Evolutionary conservation across 2,113 vertebrate genomes (phyloP), one percentile per base, ranked within the genome.

Genomic region (Bostrychus sinensis): DNA sequence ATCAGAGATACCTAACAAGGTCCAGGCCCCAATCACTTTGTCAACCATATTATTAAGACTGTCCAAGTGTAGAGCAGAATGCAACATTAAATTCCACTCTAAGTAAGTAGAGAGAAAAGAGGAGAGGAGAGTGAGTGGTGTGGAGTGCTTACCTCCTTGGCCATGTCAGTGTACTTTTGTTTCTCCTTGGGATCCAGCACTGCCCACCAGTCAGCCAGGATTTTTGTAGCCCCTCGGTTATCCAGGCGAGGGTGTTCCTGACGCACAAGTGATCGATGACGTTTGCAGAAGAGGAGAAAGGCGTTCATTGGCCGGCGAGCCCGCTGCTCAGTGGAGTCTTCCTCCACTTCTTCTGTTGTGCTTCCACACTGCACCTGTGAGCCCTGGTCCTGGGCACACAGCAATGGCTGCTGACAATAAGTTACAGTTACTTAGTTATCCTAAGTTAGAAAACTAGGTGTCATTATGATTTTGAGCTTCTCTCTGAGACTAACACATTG

Each of bases 161-260:
- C 97, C 96, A 99, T 98, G 91, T 99, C 96, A 25, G 96, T 99
- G 82, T 99, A 99, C 81, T 98, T 98, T 89, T 98, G 96, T 81
- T 99, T 99, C 89, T 99, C 97, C 77, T 93, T 95, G 81, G 97
- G 96, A 71, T 98, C 96, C 72, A 99, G 91, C 89, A 96, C 94
- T 14, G 96, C 95, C 97, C 97, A 99, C 97, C 97, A 99, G 81
- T 99, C 97, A 2, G 97, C 97, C 89, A 99, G 84, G 81, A 99
- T 98, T 89, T 99, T 99, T 66, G 97, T 98, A 82, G 97, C 96
- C 68, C 97, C 96, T 23, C 97, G 94, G 85, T 99, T 99, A 92
- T 99, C 97, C 54, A 98, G 94, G 63, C 94, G 95, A 20, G 96
- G 97, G 75, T 99, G 97, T 67, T 98, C 94, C 78, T 98, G 96